A percentile compares a stretch with the other conserved stretches of the same genome.
phyloP scores from a whole-genome alignment of 2,797 vertebrate species.

The Crocodylus rhombifer region DNA sequence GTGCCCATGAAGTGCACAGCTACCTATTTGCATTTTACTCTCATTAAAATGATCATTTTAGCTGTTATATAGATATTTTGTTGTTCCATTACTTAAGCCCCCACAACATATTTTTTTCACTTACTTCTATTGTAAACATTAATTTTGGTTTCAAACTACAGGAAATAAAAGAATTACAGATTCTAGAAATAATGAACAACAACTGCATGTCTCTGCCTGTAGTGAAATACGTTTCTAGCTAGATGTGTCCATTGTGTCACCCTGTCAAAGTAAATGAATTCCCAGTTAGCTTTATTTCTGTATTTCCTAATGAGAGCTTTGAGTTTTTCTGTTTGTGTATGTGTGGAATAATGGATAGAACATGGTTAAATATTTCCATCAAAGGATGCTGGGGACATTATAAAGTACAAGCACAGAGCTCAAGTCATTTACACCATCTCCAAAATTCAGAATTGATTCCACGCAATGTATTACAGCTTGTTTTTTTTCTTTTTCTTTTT shows the following conservation, averaged over 20 bases:
- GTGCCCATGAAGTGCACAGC: rapidly evolving
- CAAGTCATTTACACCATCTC: constrained; percentile 57
- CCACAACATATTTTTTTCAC: rapidly evolving
- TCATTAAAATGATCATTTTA: rapidly evolving
- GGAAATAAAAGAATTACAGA: constrained; percentile 26
- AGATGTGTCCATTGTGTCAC: constrained; percentile 32
- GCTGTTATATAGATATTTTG: rapidly evolving
- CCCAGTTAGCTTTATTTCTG: constrained; percentile 61
- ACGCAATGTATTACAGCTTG: neutral
- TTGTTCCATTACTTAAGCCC: rapidly evolving
- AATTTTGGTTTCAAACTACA: constrained; percentile 15
- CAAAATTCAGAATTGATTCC: constrained; percentile 45
- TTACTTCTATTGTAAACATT: neutral
- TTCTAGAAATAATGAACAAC: constrained; percentile 4
- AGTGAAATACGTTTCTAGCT: constrained; percentile 3
- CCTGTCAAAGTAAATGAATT: constrained; percentile 57
- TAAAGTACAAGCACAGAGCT: constrained; percentile 64
- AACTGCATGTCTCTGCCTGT: neutral
- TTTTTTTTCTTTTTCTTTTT: constrained; percentile 29
- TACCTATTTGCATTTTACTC: rapidly evolving
- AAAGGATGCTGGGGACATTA: constrained; percentile 65
- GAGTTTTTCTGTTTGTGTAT: constrained; percentile 60
- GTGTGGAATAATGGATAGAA: constrained; percentile 64
- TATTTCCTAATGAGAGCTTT: constrained; percentile 72
- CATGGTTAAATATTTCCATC: constrained; percentile 54